phyloP scores from a whole-genome alignment of 2,113 vertebrate species.

The Gopherus flavomarginatus region DNA sequence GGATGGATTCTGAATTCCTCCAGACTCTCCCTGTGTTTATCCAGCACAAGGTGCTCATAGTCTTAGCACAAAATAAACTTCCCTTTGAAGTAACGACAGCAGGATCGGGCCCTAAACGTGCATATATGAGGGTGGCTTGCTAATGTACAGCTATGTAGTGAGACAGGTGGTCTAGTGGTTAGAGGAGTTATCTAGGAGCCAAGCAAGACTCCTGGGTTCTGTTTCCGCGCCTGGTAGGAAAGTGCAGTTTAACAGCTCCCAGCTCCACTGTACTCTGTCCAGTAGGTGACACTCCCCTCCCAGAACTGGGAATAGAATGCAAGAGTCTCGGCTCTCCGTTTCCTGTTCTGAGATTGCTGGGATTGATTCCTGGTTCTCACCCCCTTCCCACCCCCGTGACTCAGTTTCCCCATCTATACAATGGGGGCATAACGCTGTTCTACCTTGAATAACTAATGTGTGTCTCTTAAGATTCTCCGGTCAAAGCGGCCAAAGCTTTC shows the following conservation, averaged over 20 bases:
- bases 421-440: background rate
- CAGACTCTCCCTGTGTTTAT: too few species aligned
- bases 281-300: background rate
- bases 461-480: background rate
- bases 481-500: background rate
- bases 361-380: background rate
- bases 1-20: background rate
- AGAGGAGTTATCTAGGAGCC: background rate
- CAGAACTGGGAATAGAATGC: background rate
- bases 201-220: background rate
- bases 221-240: background rate
- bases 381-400: background rate
- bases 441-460: background rate
- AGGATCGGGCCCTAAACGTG: background rate
- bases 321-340: background rate
- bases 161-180: background rate
- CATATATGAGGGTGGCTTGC: background rate
- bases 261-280: background rate
- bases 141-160: background rate
- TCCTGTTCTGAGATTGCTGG: background rate
- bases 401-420: background rate
- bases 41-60: background rate
- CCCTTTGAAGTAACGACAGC: background rate
- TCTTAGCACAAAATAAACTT: background rate
- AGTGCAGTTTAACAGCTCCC: background rate